Conservation (phyloP, 2,888 invertebrate genomes). For the Megamerina dolium region DNA sequence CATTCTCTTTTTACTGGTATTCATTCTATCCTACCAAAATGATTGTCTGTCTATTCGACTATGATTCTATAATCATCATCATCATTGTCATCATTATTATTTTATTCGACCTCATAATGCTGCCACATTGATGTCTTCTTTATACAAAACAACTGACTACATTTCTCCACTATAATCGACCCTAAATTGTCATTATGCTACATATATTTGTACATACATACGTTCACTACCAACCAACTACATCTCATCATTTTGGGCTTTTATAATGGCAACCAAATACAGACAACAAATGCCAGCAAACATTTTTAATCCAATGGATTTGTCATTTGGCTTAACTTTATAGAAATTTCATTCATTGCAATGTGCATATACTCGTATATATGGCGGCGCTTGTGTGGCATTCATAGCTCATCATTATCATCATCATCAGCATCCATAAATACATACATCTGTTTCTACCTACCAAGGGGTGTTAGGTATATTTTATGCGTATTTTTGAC, state of each 20-base stretch:
- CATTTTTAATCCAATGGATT: conserved; percentile 7
- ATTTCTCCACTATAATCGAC: no score
- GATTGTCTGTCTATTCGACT: no score
- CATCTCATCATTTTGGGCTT: no score
- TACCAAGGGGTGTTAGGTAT: not conserved
- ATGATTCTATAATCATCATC: not conserved
- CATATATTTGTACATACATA: no score
- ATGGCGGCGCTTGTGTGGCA: not conserved
- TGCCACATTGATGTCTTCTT: no score
- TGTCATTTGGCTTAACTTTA: conserved; percentile 3
- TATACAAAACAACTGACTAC: no score
- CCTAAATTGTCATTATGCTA: no score
- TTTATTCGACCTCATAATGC: conserved; percentile 14
- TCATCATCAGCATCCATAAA: no score
- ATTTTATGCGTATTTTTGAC: not conserved
- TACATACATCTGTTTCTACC: no score
- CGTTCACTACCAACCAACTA: no score
- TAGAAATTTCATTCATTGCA: not conserved
- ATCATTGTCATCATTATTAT: not conserved
- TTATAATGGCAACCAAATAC: not conserved
- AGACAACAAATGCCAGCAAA: not conserved
- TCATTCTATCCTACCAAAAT: no score
- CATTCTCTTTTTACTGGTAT: not conserved
- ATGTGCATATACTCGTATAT: not conserved
- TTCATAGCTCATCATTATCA: no score